These are phyloP conservation scores for Epinephelus cyanopodus DNA, from an alignment of 2,113 vertebrate species.

Conservation along the genomic window DNA sequence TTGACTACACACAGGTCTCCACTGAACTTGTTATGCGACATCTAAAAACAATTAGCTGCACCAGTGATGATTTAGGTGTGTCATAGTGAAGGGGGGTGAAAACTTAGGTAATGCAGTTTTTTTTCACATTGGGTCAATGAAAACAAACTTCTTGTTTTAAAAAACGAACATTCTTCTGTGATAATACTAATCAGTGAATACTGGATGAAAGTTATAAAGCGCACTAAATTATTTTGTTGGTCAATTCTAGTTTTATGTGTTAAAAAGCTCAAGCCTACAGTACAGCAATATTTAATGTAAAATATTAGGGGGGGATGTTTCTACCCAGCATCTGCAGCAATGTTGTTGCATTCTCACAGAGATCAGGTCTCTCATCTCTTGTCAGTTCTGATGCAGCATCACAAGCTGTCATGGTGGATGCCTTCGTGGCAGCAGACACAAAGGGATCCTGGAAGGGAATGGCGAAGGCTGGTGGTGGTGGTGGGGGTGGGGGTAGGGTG, in stretches of 20 bases:
- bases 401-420: slow-evolving; percentile 26
- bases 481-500: slow-evolving; percentile 55
- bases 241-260: not conserved
- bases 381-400: slow-evolving; percentile 28
- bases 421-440: slow-evolving; percentile 65
- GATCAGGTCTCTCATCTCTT: slow-evolving; percentile 4
- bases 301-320: not conserved
- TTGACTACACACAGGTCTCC: not conserved
- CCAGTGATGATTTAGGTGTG: not conserved
- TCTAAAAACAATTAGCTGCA: not conserved
- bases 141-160: not conserved
- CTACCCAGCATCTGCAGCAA: not conserved
- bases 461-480: slow-evolving; percentile 38
- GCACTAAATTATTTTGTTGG: not conserved
- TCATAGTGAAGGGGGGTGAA: not conserved
- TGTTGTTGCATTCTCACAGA: slow-evolving; percentile 21
- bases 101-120: not conserved
- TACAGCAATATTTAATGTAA: not conserved
- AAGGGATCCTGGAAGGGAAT: slow-evolving; percentile 58
- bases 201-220: not conserved
- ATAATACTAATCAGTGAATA: not conserved
- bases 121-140: not conserved
- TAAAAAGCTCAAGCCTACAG: not conserved
- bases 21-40: slow-evolving; percentile 6
- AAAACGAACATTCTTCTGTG: not conserved